phyloP scores from a whole-genome alignment of 2,888 invertebrate genomes.

The Caenorhabditis sinica region DNA sequence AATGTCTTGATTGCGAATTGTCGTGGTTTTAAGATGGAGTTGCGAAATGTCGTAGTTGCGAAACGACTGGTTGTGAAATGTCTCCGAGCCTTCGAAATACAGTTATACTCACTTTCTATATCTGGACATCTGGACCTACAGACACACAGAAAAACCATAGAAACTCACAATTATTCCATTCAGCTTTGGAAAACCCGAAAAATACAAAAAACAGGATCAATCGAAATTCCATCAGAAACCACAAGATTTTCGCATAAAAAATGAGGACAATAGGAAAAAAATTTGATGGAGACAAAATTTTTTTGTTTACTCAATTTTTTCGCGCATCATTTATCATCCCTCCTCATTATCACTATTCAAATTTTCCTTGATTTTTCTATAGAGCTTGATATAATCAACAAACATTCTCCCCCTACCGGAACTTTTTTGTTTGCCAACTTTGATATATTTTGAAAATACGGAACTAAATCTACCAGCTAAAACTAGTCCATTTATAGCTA shows the following conservation, averaged over 20 bases:
- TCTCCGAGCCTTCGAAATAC: too few species aligned
- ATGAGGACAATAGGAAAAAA: constrained; percentile 3
- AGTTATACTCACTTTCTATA: too few species aligned
- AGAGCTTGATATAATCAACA: neutral
- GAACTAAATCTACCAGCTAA: neutral
- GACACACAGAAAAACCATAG: neutral
- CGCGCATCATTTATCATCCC: constrained; percentile 1
- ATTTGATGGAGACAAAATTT: neutral
- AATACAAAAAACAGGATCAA: constrained; percentile 8
- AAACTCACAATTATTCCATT: constrained; percentile 46
- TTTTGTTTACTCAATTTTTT: neutral
- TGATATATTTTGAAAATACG: neutral
- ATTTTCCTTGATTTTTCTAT: neutral
- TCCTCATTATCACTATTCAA: constrained; percentile 8
- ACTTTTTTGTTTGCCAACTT: neutral
- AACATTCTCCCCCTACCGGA: neutral
- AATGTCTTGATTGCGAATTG: too few species aligned
- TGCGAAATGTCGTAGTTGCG: too few species aligned
- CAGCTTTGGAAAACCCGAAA: neutral
- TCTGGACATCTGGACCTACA: neutral
- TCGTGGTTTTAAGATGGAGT: too few species aligned
- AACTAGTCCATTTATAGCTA: neutral
- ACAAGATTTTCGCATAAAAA: neutral
- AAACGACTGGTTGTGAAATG: too few species aligned
- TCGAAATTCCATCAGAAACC: neutral